phyloP scores from a whole-genome alignment of 1,140 invertebrate genomes.

The Argopecten irradians region DNA sequence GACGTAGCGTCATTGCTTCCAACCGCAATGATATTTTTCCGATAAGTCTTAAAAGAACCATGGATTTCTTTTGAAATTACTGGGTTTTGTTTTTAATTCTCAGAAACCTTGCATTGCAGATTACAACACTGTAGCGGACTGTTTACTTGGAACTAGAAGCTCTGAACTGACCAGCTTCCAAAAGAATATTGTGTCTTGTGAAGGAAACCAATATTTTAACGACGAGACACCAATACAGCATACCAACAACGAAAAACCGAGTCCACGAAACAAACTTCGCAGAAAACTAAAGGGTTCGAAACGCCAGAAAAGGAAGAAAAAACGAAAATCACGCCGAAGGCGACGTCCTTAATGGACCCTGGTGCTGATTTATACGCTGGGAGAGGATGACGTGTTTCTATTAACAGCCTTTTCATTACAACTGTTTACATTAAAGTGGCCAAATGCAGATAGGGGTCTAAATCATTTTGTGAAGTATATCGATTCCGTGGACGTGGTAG shows the following conservation, averaged over 20 bases:
- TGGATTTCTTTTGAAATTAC: too few species aligned
- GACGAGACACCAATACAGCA: neutral
- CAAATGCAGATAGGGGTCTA: too few species aligned
- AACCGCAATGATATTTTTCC: too few species aligned
- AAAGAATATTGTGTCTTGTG: neutral
- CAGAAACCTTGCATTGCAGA: too few species aligned
- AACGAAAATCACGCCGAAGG: neutral
- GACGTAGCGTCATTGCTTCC: too few species aligned
- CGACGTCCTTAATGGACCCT: neutral
- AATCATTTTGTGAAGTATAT: neutral
- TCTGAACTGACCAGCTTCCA: neutral
- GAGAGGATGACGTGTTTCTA: too few species aligned
- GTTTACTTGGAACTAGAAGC: neutral
- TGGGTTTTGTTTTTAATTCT: too few species aligned
- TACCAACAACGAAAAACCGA: neutral
- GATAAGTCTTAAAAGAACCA: too few species aligned
- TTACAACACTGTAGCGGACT: neutral
- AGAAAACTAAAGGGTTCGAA: neutral
- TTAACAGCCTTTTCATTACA: neutral
- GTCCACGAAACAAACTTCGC: neutral
- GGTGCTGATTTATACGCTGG: neutral
- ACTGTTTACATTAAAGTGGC: neutral
- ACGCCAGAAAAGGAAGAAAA: neutral
- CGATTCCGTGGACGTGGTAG: neutral
- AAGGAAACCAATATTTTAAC: neutral